A percentile compares a stretch with the other conserved stretches of the same genome.
These are phyloP conservation scores for Leuciscus waleckii DNA, from an alignment of 2,797 vertebrate species.

Conservation along the genomic window DNA sequence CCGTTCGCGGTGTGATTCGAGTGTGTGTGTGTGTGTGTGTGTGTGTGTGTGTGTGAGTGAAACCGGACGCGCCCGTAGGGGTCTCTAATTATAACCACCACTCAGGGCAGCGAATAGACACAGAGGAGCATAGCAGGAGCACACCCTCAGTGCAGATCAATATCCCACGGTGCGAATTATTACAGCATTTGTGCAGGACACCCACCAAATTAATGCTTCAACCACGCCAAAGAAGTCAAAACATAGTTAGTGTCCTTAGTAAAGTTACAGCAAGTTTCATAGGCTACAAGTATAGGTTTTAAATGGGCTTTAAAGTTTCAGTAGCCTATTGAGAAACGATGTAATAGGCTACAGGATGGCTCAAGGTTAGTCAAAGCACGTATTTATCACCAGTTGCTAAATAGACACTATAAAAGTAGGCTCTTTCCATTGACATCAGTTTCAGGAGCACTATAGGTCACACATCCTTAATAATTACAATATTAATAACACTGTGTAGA, in stretches of 20 bases:
- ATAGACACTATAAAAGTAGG: no score
- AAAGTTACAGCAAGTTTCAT: not conserved
- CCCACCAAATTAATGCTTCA: not conserved
- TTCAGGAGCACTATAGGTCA: not conserved
- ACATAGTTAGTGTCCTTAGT: not conserved
- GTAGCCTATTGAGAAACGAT: not conserved
- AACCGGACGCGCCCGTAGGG: constrained; percentile 27
- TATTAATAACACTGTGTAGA: not conserved
- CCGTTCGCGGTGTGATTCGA: not conserved
- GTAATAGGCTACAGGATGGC: not conserved
- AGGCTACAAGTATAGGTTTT: not conserved
- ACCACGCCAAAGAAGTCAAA: not conserved
- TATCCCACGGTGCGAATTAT: not conserved
- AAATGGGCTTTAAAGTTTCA: not conserved
- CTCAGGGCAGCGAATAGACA: constrained; percentile 53
- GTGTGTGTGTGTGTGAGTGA: not conserved
- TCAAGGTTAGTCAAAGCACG: not conserved
- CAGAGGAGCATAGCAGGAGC: not conserved
- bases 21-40: not conserved
- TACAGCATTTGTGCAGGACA: not conserved
- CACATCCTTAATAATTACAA: not conserved
- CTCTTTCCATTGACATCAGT: no score
- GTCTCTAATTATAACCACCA: constrained; percentile 73
- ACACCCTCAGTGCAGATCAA: not conserved
- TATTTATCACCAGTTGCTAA: not conserved